A percentile compares a stretch with the other conserved stretches of the same genome.
These are phyloP conservation scores for Drosophila pallidifrons DNA, from an alignment of 1,140 invertebrate genomes.

Conservation along the genomic window DNA sequence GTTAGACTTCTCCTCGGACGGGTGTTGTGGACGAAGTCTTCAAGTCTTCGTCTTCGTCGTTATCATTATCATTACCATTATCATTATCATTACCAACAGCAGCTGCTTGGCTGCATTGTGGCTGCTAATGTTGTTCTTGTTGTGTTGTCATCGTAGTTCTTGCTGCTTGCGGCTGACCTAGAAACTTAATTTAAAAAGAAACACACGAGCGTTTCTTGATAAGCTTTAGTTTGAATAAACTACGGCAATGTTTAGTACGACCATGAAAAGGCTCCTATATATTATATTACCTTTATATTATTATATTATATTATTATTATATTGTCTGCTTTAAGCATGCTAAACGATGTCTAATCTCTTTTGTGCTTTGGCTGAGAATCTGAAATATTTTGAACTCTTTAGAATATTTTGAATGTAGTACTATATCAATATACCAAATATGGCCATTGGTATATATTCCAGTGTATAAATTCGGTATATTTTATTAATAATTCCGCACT, in stretches of 20 bases:
- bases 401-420: too few species aligned
- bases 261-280: not conserved
- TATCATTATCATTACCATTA: constrained; percentile 29
- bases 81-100: constrained; percentile 69
- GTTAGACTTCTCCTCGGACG: constrained; percentile 70
- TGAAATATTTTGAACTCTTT: too few species aligned
- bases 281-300: constrained; percentile 32
- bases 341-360: not conserved
- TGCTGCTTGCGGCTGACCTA: constrained; percentile 69
- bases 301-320: constrained; percentile 45
- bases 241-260: constrained; percentile 29
- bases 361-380: too few species aligned
- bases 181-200: constrained; percentile 81
- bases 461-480: too few species aligned
- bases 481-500: too few species aligned
- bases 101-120: constrained; percentile 64
- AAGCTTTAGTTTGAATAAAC: constrained; percentile 82
- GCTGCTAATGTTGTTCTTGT: constrained; percentile 46
- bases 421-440: too few species aligned
- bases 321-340: constrained; percentile 43
- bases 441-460: too few species aligned
- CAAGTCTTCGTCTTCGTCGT: constrained; percentile 17
- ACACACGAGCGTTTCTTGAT: constrained; percentile 35
- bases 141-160: constrained; percentile 22
- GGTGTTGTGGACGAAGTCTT: constrained; percentile 3